Evolutionary conservation across 2,797 vertebrate genomes (phyloP), one percentile per base, ranked within the genome.

Genomic region (Pitangus sulphuratus): DNA sequence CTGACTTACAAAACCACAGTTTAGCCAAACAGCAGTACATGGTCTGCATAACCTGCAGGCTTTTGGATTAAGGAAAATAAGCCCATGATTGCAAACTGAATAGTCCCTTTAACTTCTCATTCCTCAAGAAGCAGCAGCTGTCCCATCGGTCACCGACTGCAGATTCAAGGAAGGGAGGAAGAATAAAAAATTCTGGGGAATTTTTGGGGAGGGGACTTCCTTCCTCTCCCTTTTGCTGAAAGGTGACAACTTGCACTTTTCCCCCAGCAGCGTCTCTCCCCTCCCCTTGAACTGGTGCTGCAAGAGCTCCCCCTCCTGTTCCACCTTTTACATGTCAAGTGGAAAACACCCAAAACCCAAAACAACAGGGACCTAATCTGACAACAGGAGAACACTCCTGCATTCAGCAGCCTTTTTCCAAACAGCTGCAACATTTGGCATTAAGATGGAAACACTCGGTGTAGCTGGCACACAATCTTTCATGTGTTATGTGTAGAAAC

Each of bases 241-340:
- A 74, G 13, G 4, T 35, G 56, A 89, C 30, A 87, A 47, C 33
- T 47, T 48, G 7, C 47, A 24, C 18, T 60, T 76, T 17, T 1
- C 6, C 20, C 5, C 10, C 12, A 26, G 26, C 22, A 54, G 12
- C 1, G 3, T 26, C 60, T 31, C 48, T 53, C 26, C 25, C 10
- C 40, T 70, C 12, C 22, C 24, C 33, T 54, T 57, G 39, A 84
- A 39, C 28, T 12, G 39, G 17, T 80, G 60, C 37, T 80, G 42
- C 37, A 84, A 62, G 81, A 90, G 78, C 93, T 96, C 95, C 95
- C 92, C 20, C 89, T 87, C 65, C 89, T 54, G 90, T 89, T 92
- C 57, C 40, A 57, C 3, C 6, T n/a, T 77, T 51, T 39, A 4
- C 1, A 0, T 12, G 21, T 26, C 70, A 70, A 7, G 1, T 70